Percentiles rank a stretch among this genome's conserved stretches.
Conservation (phyloP, 1,140 invertebrate species). For the Cotesia glomerata region DNA sequence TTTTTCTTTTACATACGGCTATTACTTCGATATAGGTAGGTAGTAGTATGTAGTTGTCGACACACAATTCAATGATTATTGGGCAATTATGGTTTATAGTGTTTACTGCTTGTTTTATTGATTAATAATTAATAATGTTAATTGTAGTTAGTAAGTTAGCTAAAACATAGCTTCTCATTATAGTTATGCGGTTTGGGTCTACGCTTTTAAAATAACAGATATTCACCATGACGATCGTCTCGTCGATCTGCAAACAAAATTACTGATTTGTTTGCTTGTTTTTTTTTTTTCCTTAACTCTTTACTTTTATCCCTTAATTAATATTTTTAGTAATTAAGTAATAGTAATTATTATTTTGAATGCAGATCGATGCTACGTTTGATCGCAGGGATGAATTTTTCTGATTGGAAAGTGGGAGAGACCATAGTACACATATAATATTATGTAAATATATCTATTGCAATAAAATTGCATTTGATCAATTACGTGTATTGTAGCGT, state of each 20-base stretch:
- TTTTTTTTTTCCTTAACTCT: constrained; percentile 5
- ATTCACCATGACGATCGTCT: constrained; percentile 19
- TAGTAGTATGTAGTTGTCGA: constrained; percentile 66
- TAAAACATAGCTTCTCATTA: constrained; percentile 60
- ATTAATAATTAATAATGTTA: constrained; percentile 65
- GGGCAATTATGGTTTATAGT: constrained; percentile 64
- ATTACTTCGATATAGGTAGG: constrained; percentile 66
- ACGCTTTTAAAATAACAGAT: constrained; percentile 53
- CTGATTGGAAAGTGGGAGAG: constrained; percentile 63
- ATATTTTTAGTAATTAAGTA: background rate
- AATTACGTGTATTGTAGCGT: constrained; percentile 61
- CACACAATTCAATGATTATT: constrained; percentile 65
- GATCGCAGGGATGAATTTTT: constrained; percentile 44
- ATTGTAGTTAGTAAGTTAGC: constrained; percentile 65
- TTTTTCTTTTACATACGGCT: constrained; percentile 65
- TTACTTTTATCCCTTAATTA: background rate
- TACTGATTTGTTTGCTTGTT: background rate
- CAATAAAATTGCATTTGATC: constrained; percentile 62
- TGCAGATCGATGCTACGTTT: constrained; percentile 38
- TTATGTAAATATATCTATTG: constrained; percentile 64
- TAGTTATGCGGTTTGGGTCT: constrained; percentile 63
- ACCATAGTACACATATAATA: constrained; percentile 65
- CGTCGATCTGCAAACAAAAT: background rate
- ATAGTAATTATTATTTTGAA: background rate
- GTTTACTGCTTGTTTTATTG: constrained; percentile 64